Evolutionary conservation across 2,888 invertebrate genomes (phyloP), one percentile per base, ranked within the genome.

Genomic region (Sinhomidia bicolor): DNA sequence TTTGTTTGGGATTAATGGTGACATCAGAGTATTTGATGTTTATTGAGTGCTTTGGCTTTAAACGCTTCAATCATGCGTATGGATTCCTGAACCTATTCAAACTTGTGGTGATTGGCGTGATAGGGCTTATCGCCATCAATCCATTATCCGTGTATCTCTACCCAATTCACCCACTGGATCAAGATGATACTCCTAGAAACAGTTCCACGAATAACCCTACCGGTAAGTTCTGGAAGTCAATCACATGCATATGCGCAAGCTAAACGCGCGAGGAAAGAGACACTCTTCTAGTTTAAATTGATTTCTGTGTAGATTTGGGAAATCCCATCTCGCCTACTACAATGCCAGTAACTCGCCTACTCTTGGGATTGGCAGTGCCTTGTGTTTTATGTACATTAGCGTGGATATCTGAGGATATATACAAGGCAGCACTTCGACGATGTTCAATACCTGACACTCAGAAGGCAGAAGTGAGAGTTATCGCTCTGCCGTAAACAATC

Each of bases 21-120:
- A 88, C 89, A 3, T 91, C 90, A 0, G 90, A 91, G 62, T 89
- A 90, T 20, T 57, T 92, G 9, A 89, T 92, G 89, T 90, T 91
- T 74, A 89, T 88, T 41, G 92, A 92, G 26, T 79, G 76, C 47
- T 91, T 91, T 62, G 92, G 91, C 14, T 85, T 88, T 12, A 65
- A 90, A 5, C 80, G 88, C 26, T 85, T 92, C 7, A 65, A 89
- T 14, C 65, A 85, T n/a, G 85, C 90, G 1, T 92, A 91, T 71
- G 91, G 90, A 5, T 20, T 91, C 23, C 14, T 90, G 2, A 88
- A 90, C 47, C 1, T 87, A 5, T 78, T 90, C 51, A 92, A 91
- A 74, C 57, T 88, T 23, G 14, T 88, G 14, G 57, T 90, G 10
- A n/a, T 89, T 1, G 7, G 62, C 6, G 54, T 83, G 0, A n/a